A percentile compares a stretch with the other conserved stretches of the same genome.
Evolutionary conservation across 2,113 vertebrate species (phyloP).

Genomic region (Orycteropus afer): DNA sequence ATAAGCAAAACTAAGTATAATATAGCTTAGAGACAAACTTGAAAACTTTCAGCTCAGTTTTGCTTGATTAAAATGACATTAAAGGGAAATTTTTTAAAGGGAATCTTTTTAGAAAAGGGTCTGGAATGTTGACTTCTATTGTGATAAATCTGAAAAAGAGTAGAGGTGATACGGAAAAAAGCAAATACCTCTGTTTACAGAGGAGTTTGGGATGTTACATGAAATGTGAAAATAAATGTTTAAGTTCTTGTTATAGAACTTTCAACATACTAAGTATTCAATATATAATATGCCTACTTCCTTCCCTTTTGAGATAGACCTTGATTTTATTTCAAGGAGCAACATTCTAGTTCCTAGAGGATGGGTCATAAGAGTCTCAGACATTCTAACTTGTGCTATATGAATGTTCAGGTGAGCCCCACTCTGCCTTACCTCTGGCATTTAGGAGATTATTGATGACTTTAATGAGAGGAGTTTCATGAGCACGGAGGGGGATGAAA

Average conservation of each 20-base stretch:
- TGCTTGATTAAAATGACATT: background rate
- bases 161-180: background rate
- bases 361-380: background rate
- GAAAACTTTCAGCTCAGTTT: slow-evolving; percentile 41
- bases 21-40: background rate
- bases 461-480: background rate
- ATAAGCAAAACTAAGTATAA: background rate
- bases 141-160: background rate
- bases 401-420: background rate
- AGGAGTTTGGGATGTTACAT: background rate
- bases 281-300: background rate
- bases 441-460: background rate
- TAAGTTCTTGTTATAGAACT: background rate
- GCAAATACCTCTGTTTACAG: background rate
- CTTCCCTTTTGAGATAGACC: background rate
- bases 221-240: background rate
- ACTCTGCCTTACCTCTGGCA: background rate
- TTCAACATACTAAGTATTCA: background rate
- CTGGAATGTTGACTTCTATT: background rate
- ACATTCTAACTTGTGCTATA: background rate
- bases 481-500: background rate
- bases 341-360: background rate
- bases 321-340: background rate
- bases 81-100: slow-evolving; percentile 15
- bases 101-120: background rate